Conservation (phyloP, 1,140 invertebrate species). For the Formica selysi region DNA sequence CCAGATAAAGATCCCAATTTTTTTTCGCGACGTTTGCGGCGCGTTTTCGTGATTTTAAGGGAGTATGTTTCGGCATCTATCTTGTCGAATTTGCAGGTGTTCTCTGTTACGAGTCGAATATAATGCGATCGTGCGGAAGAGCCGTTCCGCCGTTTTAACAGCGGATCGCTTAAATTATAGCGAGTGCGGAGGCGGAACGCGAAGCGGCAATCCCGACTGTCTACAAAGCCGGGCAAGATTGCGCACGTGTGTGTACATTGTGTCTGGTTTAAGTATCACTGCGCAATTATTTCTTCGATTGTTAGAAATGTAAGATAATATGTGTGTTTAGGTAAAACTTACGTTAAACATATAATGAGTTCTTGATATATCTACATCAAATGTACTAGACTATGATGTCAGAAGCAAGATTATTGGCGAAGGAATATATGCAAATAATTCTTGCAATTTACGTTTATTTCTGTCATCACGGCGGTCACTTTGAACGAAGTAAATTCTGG, state of each 20-base stretch:
- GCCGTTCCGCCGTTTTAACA: slow-evolving; percentile 34
- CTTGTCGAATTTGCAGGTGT: slow-evolving; percentile 31
- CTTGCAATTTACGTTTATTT: not conserved
- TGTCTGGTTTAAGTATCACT: not conserved
- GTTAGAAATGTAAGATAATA: not conserved
- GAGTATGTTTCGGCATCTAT: slow-evolving; percentile 1
- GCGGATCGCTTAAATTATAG: slow-evolving; percentile 22
- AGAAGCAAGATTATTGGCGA: not conserved
- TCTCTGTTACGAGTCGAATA: slow-evolving; percentile 28
- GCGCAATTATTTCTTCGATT: not conserved
- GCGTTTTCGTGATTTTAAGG: slow-evolving; percentile 30
- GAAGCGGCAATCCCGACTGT: not conserved
- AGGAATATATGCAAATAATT: slow-evolving; percentile 1
- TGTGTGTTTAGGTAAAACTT: not conserved
- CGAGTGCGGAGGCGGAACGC: slow-evolving; percentile 32
- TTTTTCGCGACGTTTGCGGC: slow-evolving; percentile 30
- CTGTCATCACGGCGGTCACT: not conserved
- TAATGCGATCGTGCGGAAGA: slow-evolving; percentile 49
- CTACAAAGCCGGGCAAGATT: slow-evolving; percentile 8
- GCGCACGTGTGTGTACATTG: not conserved
- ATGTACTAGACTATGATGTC: not conserved
- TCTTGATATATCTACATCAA: not conserved
- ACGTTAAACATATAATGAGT: not conserved
- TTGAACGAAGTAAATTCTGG: not conserved
- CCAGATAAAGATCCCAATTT: not conserved